Percentiles rank a stretch among this genome's conserved stretches.
These are phyloP conservation scores for Xylota sylvarum DNA, from an alignment of 2,888 invertebrate genomes.

Conservation along the genomic window DNA sequence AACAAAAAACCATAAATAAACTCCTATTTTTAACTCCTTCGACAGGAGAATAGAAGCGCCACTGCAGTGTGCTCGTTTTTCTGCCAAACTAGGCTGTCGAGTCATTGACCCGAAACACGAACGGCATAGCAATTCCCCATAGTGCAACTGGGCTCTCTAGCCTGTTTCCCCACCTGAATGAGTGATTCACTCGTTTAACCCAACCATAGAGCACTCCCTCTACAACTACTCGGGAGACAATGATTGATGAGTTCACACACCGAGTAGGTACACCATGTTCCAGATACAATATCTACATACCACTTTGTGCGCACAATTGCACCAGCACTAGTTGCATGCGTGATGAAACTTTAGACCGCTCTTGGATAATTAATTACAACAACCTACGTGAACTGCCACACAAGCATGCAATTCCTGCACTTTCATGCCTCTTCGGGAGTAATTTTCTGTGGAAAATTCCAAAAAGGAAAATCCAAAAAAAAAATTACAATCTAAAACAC, in stretches of 20 bases:
- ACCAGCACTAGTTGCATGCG: slow-evolving; percentile 65
- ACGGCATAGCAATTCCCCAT: slow-evolving; percentile 36
- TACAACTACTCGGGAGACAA: slow-evolving; percentile 19
- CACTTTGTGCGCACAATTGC: slow-evolving; percentile 37
- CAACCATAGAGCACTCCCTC: not conserved
- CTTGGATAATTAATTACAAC: slow-evolving; percentile 58
- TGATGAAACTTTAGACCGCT: slow-evolving; percentile 47
- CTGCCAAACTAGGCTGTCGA: slow-evolving; percentile 66
- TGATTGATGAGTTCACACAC: slow-evolving; percentile 57
- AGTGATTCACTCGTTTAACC: slow-evolving; percentile 43
- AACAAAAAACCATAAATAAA: slow-evolving; percentile 32
- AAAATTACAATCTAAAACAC: slow-evolving; percentile 9
- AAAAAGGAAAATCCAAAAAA: not conserved
- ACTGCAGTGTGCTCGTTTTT: slow-evolving; percentile 57
- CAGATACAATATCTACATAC: slow-evolving; percentile 24
- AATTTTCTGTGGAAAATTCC: slow-evolving; percentile 9
- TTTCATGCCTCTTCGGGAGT: not conserved
- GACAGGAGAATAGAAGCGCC: slow-evolving; percentile 39
- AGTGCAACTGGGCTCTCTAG: not conserved
- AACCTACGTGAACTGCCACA: slow-evolving; percentile 19
- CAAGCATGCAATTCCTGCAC: slow-evolving; percentile 17
- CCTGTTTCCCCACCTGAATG: not conserved
- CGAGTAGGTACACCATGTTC: slow-evolving; percentile 30
- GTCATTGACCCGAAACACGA: slow-evolving; percentile 75
- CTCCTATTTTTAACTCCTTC: slow-evolving; percentile 58